phyloP scores from a whole-genome alignment of 1,140 invertebrate species.

The Drosophila chauvacae region DNA sequence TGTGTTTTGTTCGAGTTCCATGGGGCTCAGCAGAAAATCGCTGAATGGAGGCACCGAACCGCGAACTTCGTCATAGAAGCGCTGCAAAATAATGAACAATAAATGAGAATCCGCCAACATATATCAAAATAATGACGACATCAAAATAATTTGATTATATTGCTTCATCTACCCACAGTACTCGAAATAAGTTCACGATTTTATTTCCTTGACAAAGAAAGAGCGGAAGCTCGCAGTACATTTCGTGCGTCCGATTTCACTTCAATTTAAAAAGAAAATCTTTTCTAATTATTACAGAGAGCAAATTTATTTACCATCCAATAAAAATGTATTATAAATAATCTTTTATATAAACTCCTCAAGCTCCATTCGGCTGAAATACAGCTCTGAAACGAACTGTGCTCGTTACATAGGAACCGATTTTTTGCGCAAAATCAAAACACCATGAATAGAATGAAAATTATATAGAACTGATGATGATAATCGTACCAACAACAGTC shows the following conservation, averaged over 20 bases:
- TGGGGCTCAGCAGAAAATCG: neutral
- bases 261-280: no score
- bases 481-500: conserved; percentile 10
- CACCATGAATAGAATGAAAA: conserved; percentile 72
- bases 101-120: conserved; percentile 44
- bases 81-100: conserved; percentile 26
- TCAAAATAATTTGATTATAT: conserved; percentile 32
- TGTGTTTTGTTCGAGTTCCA: conserved; percentile 13
- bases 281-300: neutral
- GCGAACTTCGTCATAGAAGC: conserved; percentile 18
- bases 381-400: conserved; percentile 9
- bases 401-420: conserved; percentile 12
- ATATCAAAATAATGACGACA: conserved; percentile 60
- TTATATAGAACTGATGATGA: conserved; percentile 71
- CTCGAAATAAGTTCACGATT: neutral
- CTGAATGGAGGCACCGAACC: conserved; percentile 28
- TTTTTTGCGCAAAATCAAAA: conserved; percentile 69
- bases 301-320: neutral
- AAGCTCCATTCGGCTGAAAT: neutral
- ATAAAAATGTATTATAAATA: neutral
- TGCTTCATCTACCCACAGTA: conserved; percentile 1
- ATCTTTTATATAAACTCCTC: neutral
- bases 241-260: neutral
- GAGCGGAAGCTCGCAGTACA: neutral
- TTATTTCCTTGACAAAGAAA: neutral